phyloP scores from a whole-genome alignment of 2,797 vertebrate species.

The Rhinichthys osculus region DNA sequence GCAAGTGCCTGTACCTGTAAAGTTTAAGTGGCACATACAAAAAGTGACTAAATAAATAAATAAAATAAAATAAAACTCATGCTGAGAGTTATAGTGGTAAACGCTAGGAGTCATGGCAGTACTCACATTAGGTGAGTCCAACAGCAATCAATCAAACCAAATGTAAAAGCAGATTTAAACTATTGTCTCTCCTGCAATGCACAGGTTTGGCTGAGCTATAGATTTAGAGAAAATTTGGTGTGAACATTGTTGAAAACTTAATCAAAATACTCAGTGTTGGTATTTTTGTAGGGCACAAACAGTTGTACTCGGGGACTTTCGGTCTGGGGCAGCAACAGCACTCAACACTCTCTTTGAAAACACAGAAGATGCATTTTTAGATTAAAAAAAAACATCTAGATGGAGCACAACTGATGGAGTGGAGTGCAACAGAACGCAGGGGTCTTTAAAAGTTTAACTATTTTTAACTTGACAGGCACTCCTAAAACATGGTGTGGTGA shows the following conservation, averaged over 20 bases:
- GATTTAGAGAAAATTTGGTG: not conserved
- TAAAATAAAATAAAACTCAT: not conserved
- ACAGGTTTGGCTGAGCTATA: not conserved
- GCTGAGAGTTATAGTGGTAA: not conserved
- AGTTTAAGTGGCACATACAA: not conserved
- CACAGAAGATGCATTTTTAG: not conserved
- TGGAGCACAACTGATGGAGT: not conserved
- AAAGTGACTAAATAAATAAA: not conserved
- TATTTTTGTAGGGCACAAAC: not conserved
- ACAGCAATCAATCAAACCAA: not conserved
- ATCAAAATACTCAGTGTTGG: not conserved
- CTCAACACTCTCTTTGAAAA: slow-evolving; percentile 1
- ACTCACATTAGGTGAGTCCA: not conserved
- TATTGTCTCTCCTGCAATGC: not conserved
- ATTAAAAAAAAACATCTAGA: slow-evolving; percentile 7
- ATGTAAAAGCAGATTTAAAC: not conserved
- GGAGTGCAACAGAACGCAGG: slow-evolving; percentile 6
- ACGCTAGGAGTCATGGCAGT: not conserved
- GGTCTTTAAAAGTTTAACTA: slow-evolving; percentile 2
- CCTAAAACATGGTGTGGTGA: not conserved
- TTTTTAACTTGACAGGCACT: slow-evolving; percentile 20
- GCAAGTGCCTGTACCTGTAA: not conserved
- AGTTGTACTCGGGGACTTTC: not conserved
- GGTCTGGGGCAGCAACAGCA: not conserved
- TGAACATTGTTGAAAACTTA: not conserved